Evolutionary conservation across 2,888 invertebrate genomes (phyloP).

Genomic region (Endotricha flammealis): DNA sequence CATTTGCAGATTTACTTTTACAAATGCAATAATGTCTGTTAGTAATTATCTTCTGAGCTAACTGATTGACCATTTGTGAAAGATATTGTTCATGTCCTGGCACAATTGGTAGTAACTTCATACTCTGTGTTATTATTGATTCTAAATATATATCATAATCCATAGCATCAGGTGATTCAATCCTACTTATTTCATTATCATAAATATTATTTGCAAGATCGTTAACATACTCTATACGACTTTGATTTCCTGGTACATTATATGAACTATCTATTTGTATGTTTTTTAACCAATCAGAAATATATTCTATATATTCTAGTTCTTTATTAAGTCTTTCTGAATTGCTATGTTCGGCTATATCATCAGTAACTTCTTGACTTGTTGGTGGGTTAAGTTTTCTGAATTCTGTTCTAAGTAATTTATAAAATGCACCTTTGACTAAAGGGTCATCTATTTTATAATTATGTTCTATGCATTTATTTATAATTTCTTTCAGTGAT

Average conservation of each 20-base stretch:
- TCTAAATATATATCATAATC: conserved; percentile 33
- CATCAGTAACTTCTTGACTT: conserved; percentile 32
- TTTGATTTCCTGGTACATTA: conserved; percentile 32
- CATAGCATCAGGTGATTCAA: conserved; percentile 28
- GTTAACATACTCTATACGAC: conserved; percentile 39
- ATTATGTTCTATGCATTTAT: conserved; percentile 42
- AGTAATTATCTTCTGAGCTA: conserved; percentile 26
- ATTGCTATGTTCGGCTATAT: conserved; percentile 22
- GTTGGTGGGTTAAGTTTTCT: conserved; percentile 31
- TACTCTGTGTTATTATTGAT: conserved; percentile 28
- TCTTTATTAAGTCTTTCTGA: conserved; percentile 34
- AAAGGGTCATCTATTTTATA: conserved; percentile 39
- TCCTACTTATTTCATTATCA: conserved; percentile 38
- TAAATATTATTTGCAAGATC: conserved; percentile 41
- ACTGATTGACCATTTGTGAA: conserved; percentile 28
- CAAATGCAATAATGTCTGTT: conserved; percentile 14
- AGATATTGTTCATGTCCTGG: conserved; percentile 20
- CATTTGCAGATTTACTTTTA: conserved; percentile 8
- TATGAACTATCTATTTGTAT: conserved; percentile 36
- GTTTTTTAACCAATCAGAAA: conserved; percentile 53
- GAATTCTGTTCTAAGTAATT: conserved; percentile 41
- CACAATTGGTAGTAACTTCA: conserved; percentile 29
- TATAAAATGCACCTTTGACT: conserved; percentile 35
- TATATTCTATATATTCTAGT: conserved; percentile 42
- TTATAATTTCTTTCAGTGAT: conserved; percentile 39